phyloP scores from a whole-genome alignment of 2,113 vertebrate genomes.

The Archocentrus centrarchus region DNA sequence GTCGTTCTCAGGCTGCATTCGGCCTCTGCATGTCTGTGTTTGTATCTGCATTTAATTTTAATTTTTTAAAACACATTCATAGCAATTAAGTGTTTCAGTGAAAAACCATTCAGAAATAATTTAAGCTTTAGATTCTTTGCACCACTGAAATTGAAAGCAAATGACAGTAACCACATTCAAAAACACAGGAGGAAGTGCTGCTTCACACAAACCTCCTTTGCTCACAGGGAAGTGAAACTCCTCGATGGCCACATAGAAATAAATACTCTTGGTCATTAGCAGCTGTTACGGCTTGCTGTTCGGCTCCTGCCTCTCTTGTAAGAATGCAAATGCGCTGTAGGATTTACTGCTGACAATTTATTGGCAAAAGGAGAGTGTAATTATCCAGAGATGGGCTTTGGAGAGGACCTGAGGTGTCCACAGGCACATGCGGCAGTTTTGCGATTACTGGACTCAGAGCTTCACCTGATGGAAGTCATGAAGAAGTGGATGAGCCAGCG shows the following conservation, averaged over 20 bases:
- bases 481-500: slow-evolving; percentile 96
- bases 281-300: slow-evolving; percentile 20
- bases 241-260: slow-evolving; percentile 15
- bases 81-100: background rate
- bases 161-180: slow-evolving; percentile 1
- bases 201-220: background rate
- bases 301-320: background rate
- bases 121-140: background rate
- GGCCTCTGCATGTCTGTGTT: background rate
- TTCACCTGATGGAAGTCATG: slow-evolving; percentile 94
- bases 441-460: slow-evolving; percentile 90
- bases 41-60: background rate
- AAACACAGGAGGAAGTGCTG: slow-evolving; percentile 62
- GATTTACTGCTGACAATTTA: background rate
- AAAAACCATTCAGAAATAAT: background rate
- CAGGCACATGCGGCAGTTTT: slow-evolving; percentile 88
- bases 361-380: background rate
- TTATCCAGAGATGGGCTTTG: slow-evolving; percentile 86
- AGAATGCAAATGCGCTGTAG: background rate
- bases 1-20: background rate
- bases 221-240: slow-evolving; percentile 62
- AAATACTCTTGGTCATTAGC: slow-evolving; percentile 26
- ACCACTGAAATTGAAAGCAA: slow-evolving; percentile 27
- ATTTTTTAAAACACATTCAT: background rate
- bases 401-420: slow-evolving; percentile 86